Conservation (phyloP, 2,888 invertebrate genomes). For the Eristalis pertinax region DNA sequence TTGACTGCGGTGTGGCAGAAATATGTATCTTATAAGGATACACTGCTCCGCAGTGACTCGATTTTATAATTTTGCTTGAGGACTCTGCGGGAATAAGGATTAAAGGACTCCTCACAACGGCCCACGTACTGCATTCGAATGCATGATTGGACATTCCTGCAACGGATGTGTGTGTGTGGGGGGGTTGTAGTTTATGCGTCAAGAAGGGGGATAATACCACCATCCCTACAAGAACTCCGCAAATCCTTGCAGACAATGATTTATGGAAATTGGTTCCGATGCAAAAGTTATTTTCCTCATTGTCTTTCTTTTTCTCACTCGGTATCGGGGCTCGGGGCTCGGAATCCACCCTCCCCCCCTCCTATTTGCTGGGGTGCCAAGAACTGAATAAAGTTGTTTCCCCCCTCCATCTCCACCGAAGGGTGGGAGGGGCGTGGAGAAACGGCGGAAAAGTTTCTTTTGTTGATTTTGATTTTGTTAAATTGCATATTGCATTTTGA, state of each 20-base stretch:
- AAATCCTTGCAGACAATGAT: slow-evolving; percentile 56
- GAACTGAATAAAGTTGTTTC: not conserved
- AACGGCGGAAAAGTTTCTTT: slow-evolving; percentile 39
- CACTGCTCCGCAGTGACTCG: not conserved
- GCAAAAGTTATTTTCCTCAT: slow-evolving; percentile 55
- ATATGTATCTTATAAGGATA: slow-evolving; percentile 48
- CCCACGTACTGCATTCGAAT: slow-evolving; percentile 3
- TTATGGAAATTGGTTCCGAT: slow-evolving; percentile 70
- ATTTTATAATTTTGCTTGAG: slow-evolving; percentile 69
- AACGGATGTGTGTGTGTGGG: slow-evolving; percentile 53
- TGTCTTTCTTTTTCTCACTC: slow-evolving; percentile 25
- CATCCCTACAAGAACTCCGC: slow-evolving; percentile 1
- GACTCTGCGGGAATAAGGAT: slow-evolving; percentile 49
- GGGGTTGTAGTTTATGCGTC: slow-evolving; percentile 1
- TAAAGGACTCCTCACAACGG: slow-evolving; percentile 42
- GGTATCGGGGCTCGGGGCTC: not conserved
- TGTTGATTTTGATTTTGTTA: slow-evolving; percentile 63
- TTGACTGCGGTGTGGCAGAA: not conserved
- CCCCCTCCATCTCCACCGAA: not conserved
- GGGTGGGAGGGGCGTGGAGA: too few relatives aligned
- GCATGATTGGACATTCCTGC: slow-evolving; percentile 57
- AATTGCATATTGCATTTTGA: slow-evolving; percentile 67
- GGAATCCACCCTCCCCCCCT: too few relatives aligned
- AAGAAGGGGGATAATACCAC: not conserved
- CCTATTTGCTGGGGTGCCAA: not conserved